These are phyloP conservation scores for Pseudopipra pipra DNA, from an alignment of 2,113 vertebrate species.

Conservation along the genomic window DNA sequence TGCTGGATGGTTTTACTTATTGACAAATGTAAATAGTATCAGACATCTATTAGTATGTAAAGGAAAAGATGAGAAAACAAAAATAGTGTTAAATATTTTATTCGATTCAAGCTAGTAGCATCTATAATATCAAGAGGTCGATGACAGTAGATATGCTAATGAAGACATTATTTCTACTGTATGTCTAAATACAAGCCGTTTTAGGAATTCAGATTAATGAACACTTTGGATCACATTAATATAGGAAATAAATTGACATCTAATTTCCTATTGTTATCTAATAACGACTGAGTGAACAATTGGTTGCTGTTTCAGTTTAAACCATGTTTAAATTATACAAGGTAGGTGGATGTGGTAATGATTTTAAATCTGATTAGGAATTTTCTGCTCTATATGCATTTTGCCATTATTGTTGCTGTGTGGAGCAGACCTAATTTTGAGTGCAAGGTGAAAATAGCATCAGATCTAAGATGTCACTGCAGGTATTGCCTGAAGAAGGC, in stretches of 20 bases:
- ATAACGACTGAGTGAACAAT: neutral
- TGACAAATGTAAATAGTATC: neutral
- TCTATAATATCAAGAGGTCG: neutral
- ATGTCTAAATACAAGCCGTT: neutral
- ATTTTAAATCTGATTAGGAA: neutral
- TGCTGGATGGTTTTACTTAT: neutral
- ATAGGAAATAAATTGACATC: neutral
- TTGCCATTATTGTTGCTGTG: neutral
- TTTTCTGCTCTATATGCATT: neutral
- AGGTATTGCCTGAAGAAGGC: neutral
- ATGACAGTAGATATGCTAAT: neutral
- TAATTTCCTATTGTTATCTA: constrained; percentile 19
- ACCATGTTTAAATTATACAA: neutral
- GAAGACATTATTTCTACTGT: neutral
- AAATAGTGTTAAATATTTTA: neutral
- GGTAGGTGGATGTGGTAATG: neutral
- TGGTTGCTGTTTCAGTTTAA: neutral
- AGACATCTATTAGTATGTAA: neutral
- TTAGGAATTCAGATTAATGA: constrained; percentile 6
- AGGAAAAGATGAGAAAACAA: neutral
- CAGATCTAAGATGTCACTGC: neutral
- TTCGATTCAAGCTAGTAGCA: neutral
- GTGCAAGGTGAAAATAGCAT: neutral
- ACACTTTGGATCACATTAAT: neutral
- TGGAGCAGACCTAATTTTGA: neutral